A percentile compares a stretch with the other conserved stretches of the same genome.
Evolutionary conservation across 2,797 vertebrate genomes (phyloP).

Genomic region (Tapera naevia): DNA sequence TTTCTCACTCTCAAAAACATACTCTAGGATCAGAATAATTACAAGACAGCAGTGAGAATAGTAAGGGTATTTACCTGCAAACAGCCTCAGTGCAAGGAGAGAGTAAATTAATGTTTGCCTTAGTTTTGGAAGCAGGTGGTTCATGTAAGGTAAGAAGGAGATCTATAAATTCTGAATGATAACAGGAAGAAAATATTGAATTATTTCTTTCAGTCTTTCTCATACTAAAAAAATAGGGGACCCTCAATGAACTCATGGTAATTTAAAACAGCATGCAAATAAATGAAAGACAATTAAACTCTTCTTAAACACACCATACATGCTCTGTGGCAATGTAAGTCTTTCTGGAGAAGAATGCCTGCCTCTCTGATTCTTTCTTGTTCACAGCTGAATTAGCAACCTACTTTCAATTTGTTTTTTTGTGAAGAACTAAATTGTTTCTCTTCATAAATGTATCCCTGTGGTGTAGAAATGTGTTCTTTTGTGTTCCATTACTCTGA

Average conservation of each 20-base stretch:
- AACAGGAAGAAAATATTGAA: background rate
- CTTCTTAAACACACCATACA: background rate
- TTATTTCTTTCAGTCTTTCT: background rate
- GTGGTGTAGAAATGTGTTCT: background rate
- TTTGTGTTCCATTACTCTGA: background rate
- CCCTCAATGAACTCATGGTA: rapidly evolving
- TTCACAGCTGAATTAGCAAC: background rate
- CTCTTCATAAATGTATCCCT: background rate
- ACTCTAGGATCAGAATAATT: background rate
- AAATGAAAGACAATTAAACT: background rate
- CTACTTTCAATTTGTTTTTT: background rate
- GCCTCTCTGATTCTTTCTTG: background rate
- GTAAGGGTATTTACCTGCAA: background rate
- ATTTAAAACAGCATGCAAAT: background rate
- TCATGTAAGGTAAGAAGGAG: background rate
- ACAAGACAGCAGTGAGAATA: background rate
- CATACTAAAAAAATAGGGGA: background rate
- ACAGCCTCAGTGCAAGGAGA: background rate
- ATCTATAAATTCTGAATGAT: background rate
- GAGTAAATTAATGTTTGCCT: background rate
- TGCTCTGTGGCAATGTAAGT: background rate
- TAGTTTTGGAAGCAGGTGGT: background rate
- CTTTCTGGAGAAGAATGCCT: background rate
- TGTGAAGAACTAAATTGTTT: background rate
- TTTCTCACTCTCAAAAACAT: background rate